phyloP scores from a whole-genome alignment of 1,140 invertebrate genomes.

The Steinernema feltiae region DNA sequence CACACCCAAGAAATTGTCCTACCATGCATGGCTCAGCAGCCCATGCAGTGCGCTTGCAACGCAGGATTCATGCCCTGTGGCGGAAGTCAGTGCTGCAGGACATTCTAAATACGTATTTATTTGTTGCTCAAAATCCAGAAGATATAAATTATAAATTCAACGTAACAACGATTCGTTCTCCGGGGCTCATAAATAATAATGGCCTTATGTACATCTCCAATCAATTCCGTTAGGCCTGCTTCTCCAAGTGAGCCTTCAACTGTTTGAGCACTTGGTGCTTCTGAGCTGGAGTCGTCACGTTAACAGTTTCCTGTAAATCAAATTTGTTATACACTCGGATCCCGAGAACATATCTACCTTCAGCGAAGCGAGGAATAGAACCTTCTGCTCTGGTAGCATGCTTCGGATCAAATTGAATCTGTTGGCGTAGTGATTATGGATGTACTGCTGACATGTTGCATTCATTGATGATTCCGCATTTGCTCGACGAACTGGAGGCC shows the following conservation, averaged over 20 bases:
- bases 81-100: not conserved
- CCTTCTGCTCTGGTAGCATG: not conserved
- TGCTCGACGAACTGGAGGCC: not conserved
- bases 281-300: not conserved
- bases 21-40: not conserved
- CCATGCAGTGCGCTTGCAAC: not conserved
- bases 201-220: too few species aligned
- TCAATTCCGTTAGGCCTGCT: too few species aligned
- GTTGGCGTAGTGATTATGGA: not conserved
- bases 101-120: not conserved
- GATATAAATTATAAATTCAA: too few species aligned
- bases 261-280: not conserved
- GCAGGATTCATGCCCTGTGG: not conserved
- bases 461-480: not conserved
- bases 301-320: not conserved
- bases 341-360: not conserved
- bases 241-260: not conserved
- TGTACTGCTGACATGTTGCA: not conserved
- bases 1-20: not conserved
- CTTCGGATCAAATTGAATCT: not conserved
- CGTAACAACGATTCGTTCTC: too few species aligned
- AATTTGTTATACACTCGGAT: not conserved
- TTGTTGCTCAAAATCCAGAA: too few species aligned
- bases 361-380: not conserved
- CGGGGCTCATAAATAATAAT: too few species aligned